phyloP scores from a whole-genome alignment of 2,113 vertebrate genomes.

The Chaetura pelagica region DNA sequence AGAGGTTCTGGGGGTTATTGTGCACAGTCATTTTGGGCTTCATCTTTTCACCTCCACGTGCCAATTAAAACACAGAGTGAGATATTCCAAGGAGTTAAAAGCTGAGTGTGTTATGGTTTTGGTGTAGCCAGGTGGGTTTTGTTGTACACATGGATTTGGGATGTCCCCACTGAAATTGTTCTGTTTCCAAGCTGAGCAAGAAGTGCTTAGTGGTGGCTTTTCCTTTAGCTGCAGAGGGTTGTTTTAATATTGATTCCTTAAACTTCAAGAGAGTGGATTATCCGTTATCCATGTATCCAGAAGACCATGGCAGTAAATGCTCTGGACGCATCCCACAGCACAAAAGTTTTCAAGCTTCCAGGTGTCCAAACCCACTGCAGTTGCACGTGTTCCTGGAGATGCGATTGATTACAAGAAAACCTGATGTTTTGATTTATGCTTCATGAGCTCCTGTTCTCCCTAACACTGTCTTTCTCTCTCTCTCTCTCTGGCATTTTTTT shows the following conservation, averaged over 20 bases:
- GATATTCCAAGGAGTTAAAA: background rate
- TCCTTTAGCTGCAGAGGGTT: background rate
- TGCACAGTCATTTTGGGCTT: background rate
- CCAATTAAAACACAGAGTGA: accelerated
- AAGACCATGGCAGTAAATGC: background rate
- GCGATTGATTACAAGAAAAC: background rate
- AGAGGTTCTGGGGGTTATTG: accelerated
- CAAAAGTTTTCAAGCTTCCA: background rate
- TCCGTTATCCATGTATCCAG: too few species aligned
- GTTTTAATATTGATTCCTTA: background rate
- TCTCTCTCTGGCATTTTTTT: slow-evolving; percentile 67
- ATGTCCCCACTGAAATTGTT: background rate
- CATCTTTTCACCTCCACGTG: background rate
- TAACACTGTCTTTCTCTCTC: slow-evolving; percentile 56
- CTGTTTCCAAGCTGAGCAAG: background rate
- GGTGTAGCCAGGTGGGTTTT: background rate
- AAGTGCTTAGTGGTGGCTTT: background rate
- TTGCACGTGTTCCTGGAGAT: background rate
- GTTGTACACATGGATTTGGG: background rate
- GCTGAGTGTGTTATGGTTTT: background rate
- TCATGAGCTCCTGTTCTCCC: slow-evolving; percentile 43
- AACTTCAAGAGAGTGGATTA: background rate
- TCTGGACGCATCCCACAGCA: background rate
- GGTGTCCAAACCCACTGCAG: background rate
- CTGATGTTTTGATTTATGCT: slow-evolving; percentile 27